A percentile compares a stretch with the other conserved stretches of the same genome.
These are phyloP conservation scores for Oriolus oriolus DNA, from an alignment of 2,113 vertebrate genomes.

Conservation along the genomic window DNA sequence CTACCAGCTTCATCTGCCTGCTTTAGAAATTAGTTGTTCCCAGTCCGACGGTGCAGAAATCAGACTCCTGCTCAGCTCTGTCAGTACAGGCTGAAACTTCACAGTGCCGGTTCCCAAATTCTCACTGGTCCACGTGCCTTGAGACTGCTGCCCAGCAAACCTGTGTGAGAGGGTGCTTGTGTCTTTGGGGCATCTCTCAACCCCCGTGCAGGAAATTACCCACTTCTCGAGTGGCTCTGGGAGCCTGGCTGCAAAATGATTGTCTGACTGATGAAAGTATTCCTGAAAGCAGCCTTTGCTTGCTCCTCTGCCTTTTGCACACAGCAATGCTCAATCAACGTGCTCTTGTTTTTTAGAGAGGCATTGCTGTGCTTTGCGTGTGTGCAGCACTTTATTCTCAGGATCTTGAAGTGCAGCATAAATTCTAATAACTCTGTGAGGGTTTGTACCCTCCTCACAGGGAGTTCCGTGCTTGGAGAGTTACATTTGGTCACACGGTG, in stretches of 20 bases:
- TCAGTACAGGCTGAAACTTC: not conserved
- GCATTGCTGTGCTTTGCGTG: not conserved
- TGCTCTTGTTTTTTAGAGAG: not conserved
- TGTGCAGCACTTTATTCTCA: not conserved
- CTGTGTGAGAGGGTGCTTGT: not conserved
- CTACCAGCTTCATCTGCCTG: not conserved
- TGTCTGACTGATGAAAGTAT: not conserved
- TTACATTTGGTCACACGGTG: not conserved
- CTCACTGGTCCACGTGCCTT: not conserved
- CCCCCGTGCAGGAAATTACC: fast-evolving
- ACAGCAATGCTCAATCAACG: fast-evolving
- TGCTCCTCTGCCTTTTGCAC: not conserved
- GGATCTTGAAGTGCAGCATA: not conserved
- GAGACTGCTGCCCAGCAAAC: not conserved
- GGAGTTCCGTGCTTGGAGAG: not conserved
- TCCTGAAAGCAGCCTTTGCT: not conserved
- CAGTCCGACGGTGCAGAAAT: not conserved
- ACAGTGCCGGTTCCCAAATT: not conserved
- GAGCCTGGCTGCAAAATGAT: not conserved
- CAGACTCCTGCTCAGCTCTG: not conserved
- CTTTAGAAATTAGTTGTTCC: not conserved
- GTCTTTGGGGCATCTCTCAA: not conserved
- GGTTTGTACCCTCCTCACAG: not conserved
- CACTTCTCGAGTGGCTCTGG: not conserved
- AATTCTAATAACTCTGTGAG: not conserved